Conservation (phyloP, 2,888 invertebrate genomes). For the Horisme vitalbata region DNA sequence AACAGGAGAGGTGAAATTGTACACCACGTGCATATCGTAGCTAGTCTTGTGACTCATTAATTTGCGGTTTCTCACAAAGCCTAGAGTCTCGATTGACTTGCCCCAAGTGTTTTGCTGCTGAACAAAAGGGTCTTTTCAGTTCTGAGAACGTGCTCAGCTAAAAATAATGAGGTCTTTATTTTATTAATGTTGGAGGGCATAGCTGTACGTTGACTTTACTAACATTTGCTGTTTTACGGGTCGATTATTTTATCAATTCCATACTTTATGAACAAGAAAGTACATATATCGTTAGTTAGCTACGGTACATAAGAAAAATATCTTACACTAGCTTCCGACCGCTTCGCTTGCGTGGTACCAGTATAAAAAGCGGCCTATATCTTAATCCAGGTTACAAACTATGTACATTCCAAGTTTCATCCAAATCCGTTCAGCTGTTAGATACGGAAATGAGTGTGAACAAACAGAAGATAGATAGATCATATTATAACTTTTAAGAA, state of each 20-base stretch:
- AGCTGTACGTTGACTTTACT: conserved; percentile 34
- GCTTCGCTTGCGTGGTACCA: no score
- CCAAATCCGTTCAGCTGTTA: no score
- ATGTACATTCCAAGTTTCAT: no score
- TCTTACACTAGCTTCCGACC: no score
- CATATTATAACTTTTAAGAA: no score
- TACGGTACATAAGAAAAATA: no score
- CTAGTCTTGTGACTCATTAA: conserved; percentile 65
- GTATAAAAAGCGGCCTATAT: no score
- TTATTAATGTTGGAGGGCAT: conserved; percentile 54
- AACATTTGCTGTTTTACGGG: conserved; percentile 5
- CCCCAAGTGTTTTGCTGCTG: conserved; percentile 69
- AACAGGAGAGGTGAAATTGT: conserved; percentile 55
- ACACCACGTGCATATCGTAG: conserved; percentile 48
- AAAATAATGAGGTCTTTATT: conserved; percentile 75
- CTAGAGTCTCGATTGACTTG: conserved; percentile 71
- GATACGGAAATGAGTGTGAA: no score
- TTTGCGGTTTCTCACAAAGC: conserved; percentile 71
- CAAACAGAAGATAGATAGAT: no score
- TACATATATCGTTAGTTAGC: no score
- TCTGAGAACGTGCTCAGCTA: conserved; percentile 64
- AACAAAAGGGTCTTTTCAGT: conserved; percentile 77
- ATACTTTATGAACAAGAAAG: no score
- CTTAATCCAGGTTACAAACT: no score
- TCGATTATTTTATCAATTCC: not conserved